Base-by-base conservation (phyloP, 2,113 vertebrate species). In the Arizona elegans region DNA sequence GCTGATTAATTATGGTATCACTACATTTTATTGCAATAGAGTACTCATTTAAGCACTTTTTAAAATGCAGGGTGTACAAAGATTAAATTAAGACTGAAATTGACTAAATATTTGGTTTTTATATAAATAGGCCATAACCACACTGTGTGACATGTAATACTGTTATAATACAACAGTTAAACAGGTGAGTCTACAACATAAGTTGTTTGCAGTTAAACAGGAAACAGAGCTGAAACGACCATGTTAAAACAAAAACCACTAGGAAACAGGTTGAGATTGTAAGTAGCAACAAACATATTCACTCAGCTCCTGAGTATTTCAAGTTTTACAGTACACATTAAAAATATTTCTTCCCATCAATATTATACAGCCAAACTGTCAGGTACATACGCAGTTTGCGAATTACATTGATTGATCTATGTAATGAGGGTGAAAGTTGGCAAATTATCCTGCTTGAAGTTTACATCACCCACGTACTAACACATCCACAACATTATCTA, bases 41-140 rank as follows among this genome's bases (percentile, higher is more conserved):
- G 98, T 98, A 98, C 98, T 98, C 97, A 98, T 98, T 98, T 97
- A 98, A 98, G 98, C 98, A 98, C 98, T 98, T 97, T 97, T 98
- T 97, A 98, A 98, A 98, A 98, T 98, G 98, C 97, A 98, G 98
- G 97, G 97, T 98, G 97, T 98, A 98, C 98, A 98, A 98, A 97
- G 97, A 98, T 98, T 98, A 98, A 97, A 98, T 98, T 98, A 98
- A 98, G 98, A 98, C 98, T 95, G 98, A 98, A 98, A 98, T 97
- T 98, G 98, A 98, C 98, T 98, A 98, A 98, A 98, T 98, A 98
- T 98, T 99, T 98, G 98, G 98, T 99, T 99, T 98, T 98, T 98
- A 98, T 98, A 98, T 98, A 98, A 98, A 98, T 98, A 98, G 97
- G 98, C 98, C 97, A 98, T 97, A 98, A 98, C 97, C 98, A 98